Base-by-base conservation (phyloP, 2,888 invertebrate genomes). In the Athrips mouffetella region DNA sequence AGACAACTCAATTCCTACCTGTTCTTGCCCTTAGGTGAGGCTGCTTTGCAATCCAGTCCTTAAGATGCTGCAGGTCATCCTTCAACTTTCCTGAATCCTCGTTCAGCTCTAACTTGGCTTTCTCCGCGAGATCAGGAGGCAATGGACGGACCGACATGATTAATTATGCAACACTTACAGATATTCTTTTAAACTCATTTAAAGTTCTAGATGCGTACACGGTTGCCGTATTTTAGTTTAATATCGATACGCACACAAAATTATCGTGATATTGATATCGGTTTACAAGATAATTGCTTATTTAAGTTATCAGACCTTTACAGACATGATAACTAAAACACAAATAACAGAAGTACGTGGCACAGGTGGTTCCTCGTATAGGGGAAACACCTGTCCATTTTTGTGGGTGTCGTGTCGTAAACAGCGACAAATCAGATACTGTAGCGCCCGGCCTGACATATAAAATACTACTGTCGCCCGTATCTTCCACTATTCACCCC, bases 41-140 rank as follows among this genome's bases (percentile, higher is more conserved):
- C 57, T 90, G 89, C 60, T 89, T 89, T 7, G 67, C 60, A 27
- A 90, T 61, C 90, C 90, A 91, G 21, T 86, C 80, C 57, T 80
- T 82, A 11, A 90, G 72, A 52, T 80, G 69, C 42, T 79, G 65
- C 16, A 91, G 62, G 63, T 89, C 89, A 33, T 74, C 72, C 2
- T 65, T 60, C 13, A 88, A 62, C 11, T 79, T 64, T 10, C 71
- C 72, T 0, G 88, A 81, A 55, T 84, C 85, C 67, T 91, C 91
- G 50, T 84, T 80, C 29, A 91, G 63, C 58, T 90, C 89, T 13
- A 66, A 57, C 35, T 65, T 68, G 0, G 90, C 90, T 53, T 76
- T 73, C 49, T 67, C 64, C 0, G 60, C 65, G 21, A 76, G 54
- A 20, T 60, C 68, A 10, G 66, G 54, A 16, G 59, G 45, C 49